A percentile compares a stretch with the other conserved stretches of the same genome.
Evolutionary conservation across 2,888 invertebrate species (phyloP).

Genomic region (Hirtodrosophila alboralis): DNA sequence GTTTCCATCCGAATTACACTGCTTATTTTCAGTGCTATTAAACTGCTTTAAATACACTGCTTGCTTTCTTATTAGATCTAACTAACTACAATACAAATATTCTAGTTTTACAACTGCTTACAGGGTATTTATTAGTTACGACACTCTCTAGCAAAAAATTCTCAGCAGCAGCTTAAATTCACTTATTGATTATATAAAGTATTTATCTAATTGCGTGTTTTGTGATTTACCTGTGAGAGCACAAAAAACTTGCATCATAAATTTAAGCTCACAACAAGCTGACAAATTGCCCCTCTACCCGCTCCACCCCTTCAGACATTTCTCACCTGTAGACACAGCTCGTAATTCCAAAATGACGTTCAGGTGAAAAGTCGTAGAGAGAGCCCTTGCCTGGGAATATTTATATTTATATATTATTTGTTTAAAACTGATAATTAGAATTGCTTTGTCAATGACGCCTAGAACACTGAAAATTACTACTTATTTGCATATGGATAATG

Average conservation of each 20-base stretch:
- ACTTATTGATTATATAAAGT: slow-evolving; percentile 18
- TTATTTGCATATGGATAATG: slow-evolving; percentile 32
- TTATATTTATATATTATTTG: slow-evolving; percentile 42
- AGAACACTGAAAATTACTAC: slow-evolving; percentile 30
- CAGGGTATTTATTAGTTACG: too few species aligned
- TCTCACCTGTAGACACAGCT: neutral
- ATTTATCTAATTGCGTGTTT: slow-evolving; percentile 21
- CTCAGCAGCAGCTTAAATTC: too few species aligned
- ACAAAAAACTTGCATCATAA: slow-evolving; percentile 22
- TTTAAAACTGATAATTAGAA: slow-evolving; percentile 49
- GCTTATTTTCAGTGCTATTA: too few species aligned
- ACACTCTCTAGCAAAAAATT: too few species aligned
- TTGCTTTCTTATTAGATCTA: too few species aligned
- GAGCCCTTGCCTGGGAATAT: slow-evolving; percentile 28
- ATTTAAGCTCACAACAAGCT: slow-evolving; percentile 20
- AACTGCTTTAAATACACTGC: too few species aligned
- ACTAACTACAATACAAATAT: too few species aligned
- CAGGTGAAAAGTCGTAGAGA: slow-evolving; percentile 12
- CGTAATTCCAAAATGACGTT: slow-evolving; percentile 1
- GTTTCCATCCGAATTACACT: too few species aligned
- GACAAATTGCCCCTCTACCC: slow-evolving; percentile 11
- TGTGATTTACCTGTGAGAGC: slow-evolving; percentile 8
- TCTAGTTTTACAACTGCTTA: too few species aligned
- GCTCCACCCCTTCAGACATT: slow-evolving; percentile 1
- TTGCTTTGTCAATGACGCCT: slow-evolving; percentile 37